Evolutionary conservation across 2,113 vertebrate species (phyloP).

Genomic region (Varanus komodoensis): DNA sequence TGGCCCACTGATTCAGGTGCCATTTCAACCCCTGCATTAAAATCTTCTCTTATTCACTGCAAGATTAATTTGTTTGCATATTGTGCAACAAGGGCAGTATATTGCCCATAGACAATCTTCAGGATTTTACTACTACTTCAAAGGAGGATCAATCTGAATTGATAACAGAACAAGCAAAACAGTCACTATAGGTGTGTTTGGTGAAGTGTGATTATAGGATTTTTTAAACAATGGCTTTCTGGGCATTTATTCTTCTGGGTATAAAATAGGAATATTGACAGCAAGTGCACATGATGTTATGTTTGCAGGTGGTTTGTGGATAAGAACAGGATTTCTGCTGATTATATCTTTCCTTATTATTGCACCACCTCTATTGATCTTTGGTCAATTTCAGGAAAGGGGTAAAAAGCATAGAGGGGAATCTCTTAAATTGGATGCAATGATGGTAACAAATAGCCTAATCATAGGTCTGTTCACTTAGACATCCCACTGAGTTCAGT

Average conservation of each 20-base stretch:
- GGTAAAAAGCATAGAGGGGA: not conserved
- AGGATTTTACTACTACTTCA: not conserved
- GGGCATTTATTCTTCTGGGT: not conserved
- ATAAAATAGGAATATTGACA: constrained; percentile 11
- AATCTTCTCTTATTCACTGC: not conserved
- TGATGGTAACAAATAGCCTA: not conserved
- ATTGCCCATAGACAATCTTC: not conserved
- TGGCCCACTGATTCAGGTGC: not conserved
- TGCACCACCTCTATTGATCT: not conserved
- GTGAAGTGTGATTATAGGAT: not conserved
- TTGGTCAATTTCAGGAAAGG: not conserved
- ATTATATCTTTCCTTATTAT: not conserved
- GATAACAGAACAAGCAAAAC: not conserved
- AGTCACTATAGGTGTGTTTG: not conserved
- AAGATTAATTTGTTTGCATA: not conserved
- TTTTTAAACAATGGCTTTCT: not conserved
- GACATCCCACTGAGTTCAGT: not conserved
- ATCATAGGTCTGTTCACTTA: not conserved
- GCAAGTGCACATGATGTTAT: not conserved
- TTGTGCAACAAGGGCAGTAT: not conserved
- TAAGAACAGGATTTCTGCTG: constrained; percentile 4
- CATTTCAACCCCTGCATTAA: not conserved
- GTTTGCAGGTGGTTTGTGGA: not conserved
- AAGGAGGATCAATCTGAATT: not conserved
- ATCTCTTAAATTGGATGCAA: not conserved